phyloP scores from a whole-genome alignment of 2,888 invertebrate genomes.

The Petrolisthes manimaculis region DNA sequence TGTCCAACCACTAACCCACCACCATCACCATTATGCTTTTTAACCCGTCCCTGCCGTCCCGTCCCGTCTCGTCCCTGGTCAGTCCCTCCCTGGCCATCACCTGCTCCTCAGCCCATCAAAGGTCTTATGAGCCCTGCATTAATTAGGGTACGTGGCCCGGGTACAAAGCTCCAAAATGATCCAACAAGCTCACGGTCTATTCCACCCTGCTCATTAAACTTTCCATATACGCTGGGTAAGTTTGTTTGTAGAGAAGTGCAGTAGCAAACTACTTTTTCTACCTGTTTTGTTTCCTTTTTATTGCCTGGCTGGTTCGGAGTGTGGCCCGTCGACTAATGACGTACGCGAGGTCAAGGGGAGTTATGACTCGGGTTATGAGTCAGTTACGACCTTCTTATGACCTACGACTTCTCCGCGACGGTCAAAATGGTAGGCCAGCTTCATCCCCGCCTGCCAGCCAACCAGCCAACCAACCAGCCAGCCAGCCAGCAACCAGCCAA shows the following conservation, averaged over 20 bases:
- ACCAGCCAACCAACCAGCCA: too few relatives aligned
- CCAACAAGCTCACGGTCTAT: neutral
- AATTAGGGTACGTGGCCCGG: neutral
- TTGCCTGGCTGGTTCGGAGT: slow-evolving; percentile 13
- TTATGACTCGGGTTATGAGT: slow-evolving; percentile 45
- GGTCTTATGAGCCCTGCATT: neutral
- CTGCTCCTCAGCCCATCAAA: neutral
- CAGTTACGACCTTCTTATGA: slow-evolving; percentile 46
- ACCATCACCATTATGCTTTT: neutral
- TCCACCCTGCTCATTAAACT: neutral
- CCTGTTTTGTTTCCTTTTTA: slow-evolving; percentile 2
- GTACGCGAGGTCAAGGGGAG: slow-evolving; percentile 43
- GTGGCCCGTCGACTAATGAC: slow-evolving; percentile 34
- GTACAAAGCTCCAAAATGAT: neutral
- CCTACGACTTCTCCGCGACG: slow-evolving; percentile 14
- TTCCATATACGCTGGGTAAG: neutral
- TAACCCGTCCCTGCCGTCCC: slow-evolving; percentile 11
- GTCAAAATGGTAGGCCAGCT: slow-evolving; percentile 8
- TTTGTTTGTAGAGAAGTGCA: neutral
- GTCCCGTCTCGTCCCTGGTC: slow-evolving; percentile 7
- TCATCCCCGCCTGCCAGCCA: neutral
- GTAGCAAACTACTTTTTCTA: neutral
- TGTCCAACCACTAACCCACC: too few relatives aligned
- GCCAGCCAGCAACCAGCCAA: too few relatives aligned
- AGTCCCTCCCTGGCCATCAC: neutral